Evolutionary conservation across 2,113 vertebrate species (phyloP).

Genomic region (Serinus canaria): DNA sequence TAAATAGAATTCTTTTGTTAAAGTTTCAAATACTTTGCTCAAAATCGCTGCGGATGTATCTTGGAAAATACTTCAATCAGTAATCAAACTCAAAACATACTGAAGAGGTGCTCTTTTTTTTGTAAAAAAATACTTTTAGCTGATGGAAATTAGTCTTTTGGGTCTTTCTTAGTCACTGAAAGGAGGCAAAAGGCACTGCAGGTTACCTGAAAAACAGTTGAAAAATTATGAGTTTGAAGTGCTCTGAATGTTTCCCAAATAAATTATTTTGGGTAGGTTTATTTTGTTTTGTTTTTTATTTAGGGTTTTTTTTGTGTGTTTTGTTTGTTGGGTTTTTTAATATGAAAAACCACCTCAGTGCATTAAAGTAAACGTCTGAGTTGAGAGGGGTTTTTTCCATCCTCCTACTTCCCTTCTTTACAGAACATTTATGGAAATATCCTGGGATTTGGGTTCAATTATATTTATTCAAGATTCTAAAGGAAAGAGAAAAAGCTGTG

Average conservation of each 20-base stretch:
- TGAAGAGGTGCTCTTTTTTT: not conserved
- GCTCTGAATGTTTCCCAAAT: not conserved
- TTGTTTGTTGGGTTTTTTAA: not conserved
- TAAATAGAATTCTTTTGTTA: not conserved
- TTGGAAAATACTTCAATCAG: not conserved
- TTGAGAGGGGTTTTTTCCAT: not conserved
- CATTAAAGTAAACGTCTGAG: not conserved
- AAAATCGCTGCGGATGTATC: not conserved
- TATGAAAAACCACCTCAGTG: not conserved
- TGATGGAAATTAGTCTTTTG: not conserved
- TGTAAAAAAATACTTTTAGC: not conserved
- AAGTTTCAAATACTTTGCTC: not conserved
- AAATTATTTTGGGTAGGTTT: not conserved
- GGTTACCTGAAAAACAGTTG: not conserved
- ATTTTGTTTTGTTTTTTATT: not conserved
- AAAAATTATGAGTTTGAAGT: not conserved
- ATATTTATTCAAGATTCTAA: not conserved
- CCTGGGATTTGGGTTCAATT: not conserved
- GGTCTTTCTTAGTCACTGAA: not conserved
- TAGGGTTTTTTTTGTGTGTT: not conserved
- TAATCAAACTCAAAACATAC: not conserved
- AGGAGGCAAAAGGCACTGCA: not conserved
- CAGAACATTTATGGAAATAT: not conserved
- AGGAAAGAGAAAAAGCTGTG: not conserved
- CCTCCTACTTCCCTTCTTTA: not conserved